These are phyloP conservation scores for Erpobdella octoculata DNA, from an alignment of 2,888 invertebrate genomes.

Conservation along the genomic window DNA sequence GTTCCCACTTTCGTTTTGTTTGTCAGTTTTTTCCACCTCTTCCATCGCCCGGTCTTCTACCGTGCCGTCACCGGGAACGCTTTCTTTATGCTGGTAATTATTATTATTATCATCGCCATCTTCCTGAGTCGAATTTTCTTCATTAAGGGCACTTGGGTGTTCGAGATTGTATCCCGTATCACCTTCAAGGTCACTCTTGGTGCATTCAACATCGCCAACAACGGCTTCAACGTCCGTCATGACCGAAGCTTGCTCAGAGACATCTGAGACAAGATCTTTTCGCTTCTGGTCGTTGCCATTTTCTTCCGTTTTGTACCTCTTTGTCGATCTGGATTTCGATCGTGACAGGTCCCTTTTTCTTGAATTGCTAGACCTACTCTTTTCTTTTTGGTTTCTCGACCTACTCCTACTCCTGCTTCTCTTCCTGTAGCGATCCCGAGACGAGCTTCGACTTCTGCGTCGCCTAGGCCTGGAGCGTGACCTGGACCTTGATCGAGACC, in stretches of 20 bases:
- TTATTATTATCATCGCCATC: neutral
- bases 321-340: neutral
- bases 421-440: neutral
- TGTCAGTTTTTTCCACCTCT: neutral
- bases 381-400: conserved; percentile 38
- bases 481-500: conserved; percentile 39
- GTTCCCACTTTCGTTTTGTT: neutral
- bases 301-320: conserved; percentile 7
- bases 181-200: neutral
- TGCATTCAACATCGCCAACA: neutral
- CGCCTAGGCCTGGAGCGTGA: conserved; percentile 32
- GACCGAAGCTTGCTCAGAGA: too few relatives aligned
- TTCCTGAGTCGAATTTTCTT: neutral
- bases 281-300: neutral
- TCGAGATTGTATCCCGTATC: neutral
- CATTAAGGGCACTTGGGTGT: neutral
- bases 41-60: neutral
- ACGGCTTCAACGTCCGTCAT: neutral
- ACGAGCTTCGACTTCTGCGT: neutral
- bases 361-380: conserved; percentile 24
- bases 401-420: conserved; percentile 24
- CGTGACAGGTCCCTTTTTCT: neutral
- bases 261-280: neutral
- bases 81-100: neutral
- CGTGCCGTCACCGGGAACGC: neutral